Evolutionary conservation across 2,888 invertebrate genomes (phyloP).

Genomic region (Nemoura dubitans): DNA sequence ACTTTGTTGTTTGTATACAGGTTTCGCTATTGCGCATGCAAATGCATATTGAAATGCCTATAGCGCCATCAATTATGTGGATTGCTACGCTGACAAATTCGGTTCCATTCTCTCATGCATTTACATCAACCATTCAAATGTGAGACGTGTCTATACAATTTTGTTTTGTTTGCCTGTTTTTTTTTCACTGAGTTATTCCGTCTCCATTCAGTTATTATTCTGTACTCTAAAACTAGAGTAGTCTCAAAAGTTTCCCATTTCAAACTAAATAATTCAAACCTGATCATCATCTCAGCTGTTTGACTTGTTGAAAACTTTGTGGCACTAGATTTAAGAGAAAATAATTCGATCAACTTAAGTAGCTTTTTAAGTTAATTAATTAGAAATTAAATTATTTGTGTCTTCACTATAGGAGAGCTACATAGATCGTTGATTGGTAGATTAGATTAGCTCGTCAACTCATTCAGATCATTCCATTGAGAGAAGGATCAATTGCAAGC

Average conservation of each 20-base stretch:
- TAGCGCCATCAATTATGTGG: neutral
- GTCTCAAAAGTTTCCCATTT: neutral
- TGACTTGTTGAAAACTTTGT: neutral
- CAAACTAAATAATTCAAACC: neutral
- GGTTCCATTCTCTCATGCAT: neutral
- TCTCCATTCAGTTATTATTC: neutral
- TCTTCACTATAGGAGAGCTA: neutral
- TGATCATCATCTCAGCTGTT: neutral
- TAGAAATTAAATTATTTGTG: neutral
- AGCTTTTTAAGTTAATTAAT: neutral
- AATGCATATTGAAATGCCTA: neutral
- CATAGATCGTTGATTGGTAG: neutral
- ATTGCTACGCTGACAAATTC: neutral
- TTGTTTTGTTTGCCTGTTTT: neutral
- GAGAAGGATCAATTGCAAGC: neutral
- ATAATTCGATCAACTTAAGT: neutral
- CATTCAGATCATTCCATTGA: neutral
- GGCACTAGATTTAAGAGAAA: neutral
- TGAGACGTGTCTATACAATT: too few relatives aligned
- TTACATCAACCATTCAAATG: neutral
- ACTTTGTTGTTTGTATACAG: neutral
- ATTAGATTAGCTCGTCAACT: neutral
- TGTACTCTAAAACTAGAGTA: neutral
- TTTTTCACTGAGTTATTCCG: neutral
- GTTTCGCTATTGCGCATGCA: neutral